A percentile compares a stretch with the other conserved stretches of the same genome.
Evolutionary conservation across 1,140 invertebrate species (phyloP).

Genomic region (Leptopilina boulardi): DNA sequence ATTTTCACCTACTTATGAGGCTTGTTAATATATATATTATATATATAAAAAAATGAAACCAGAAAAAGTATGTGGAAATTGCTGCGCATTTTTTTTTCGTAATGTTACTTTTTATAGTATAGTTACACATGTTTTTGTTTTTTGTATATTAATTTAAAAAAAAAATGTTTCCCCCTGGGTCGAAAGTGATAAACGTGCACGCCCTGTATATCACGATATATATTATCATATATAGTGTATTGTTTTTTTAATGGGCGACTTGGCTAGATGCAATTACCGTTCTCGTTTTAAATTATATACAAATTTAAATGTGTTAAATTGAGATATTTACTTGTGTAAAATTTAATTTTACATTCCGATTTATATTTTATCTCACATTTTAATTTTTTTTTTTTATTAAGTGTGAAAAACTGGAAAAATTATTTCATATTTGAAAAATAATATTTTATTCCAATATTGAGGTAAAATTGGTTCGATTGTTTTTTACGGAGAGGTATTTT

Average conservation of each 20-base stretch:
- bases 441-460: no score
- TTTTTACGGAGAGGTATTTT: neutral
- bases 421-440: no score
- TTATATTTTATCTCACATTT: neutral
- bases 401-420: no score
- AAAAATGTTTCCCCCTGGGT: neutral
- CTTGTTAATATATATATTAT: neutral
- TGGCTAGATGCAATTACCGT: slow-evolving; percentile 17
- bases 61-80: slow-evolving; percentile 8
- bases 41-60: neutral
- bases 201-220: slow-evolving; percentile 14
- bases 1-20: slow-evolving; percentile 32
- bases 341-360: neutral
- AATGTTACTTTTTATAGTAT: neutral
- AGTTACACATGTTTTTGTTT: neutral
- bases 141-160: neutral
- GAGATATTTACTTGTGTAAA: neutral
- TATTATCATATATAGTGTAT: slow-evolving; percentile 5
- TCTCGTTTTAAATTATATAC: neutral
- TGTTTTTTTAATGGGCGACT: slow-evolving; percentile 13
- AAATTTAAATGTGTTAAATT: neutral
- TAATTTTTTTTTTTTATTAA: neutral
- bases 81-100: neutral
- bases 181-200: slow-evolving; percentile 27
- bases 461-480: neutral